These are phyloP conservation scores for Hyles vespertilio DNA, from an alignment of 1,140 invertebrate genomes.

Conservation along the genomic window DNA sequence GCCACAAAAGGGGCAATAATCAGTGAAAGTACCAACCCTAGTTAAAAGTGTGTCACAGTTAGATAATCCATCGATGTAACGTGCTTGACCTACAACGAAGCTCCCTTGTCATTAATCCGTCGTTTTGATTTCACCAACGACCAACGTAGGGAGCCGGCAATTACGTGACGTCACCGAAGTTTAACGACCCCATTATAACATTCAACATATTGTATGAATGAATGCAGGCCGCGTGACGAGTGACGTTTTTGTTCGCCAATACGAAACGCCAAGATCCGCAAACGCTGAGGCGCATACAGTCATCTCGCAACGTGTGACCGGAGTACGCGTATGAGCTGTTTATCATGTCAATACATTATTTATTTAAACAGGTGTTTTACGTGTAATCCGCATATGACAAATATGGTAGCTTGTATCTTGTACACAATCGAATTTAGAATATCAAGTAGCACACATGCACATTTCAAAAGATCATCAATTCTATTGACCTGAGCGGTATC, in stretches of 20 bases:
- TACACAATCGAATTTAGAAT: too few relatives aligned
- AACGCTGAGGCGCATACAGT: background rate
- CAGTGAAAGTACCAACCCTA: too few relatives aligned
- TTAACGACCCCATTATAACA: constrained; percentile 73
- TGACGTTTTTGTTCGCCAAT: constrained; percentile 56
- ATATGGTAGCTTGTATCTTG: too few relatives aligned
- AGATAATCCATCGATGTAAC: constrained; percentile 32
- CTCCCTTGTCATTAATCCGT: constrained; percentile 72
- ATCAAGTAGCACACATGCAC: too few relatives aligned
- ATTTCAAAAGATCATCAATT: too few relatives aligned
- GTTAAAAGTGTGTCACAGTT: constrained; percentile 1
- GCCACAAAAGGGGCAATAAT: too few relatives aligned
- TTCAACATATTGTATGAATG: constrained; percentile 67
- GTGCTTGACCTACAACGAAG: constrained; percentile 69
- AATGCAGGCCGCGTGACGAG: constrained; percentile 66
- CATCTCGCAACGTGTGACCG: constrained; percentile 1
- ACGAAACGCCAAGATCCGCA: constrained; percentile 12
- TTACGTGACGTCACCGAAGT: constrained; percentile 71
- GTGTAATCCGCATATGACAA: background rate
- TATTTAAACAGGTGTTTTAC: constrained; percentile 8
- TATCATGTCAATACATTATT: constrained; percentile 2
- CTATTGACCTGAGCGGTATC: too few relatives aligned
- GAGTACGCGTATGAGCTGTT: constrained; percentile 2
- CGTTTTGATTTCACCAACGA: constrained; percentile 69
- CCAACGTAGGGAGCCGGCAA: constrained; percentile 67